Conservation (phyloP, 1,140 invertebrate species). For the Centruroides sculpturatus region DNA sequence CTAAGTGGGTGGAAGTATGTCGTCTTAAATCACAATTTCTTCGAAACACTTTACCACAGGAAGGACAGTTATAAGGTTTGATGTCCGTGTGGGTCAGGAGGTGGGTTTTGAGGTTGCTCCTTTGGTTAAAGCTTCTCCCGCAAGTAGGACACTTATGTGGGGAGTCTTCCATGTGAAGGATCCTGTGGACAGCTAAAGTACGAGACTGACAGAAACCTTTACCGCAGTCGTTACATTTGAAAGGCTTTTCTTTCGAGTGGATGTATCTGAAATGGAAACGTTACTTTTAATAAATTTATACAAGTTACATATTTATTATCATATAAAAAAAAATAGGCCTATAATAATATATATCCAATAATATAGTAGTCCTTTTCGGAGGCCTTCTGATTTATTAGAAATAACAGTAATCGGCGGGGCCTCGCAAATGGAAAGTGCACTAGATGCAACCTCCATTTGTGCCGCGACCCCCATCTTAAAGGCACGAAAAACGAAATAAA, state of each 20-base stretch:
- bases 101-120: slow-evolving; percentile 81
- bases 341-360: slow-evolving; percentile 28
- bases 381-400: too few relatives aligned
- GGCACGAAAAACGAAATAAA: too few relatives aligned
- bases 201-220: slow-evolving; percentile 94
- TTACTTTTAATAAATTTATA: neutral
- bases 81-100: slow-evolving; percentile 85
- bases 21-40: slow-evolving; percentile 31
- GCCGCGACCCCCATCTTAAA: too few relatives aligned
- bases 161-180: slow-evolving; percentile 76
- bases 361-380: too few relatives aligned
- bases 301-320: too few relatives aligned
- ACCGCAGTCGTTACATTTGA: slow-evolving; percentile 86
- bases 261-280: slow-evolving; percentile 59
- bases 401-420: too few relatives aligned
- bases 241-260: slow-evolving; percentile 94
- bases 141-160: slow-evolving; percentile 70
- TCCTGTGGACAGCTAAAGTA: slow-evolving; percentile 86
- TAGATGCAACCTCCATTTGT: too few relatives aligned
- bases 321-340: neutral
- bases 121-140: slow-evolving; percentile 67
- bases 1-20: slow-evolving; percentile 66
- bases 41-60: slow-evolving; percentile 27
- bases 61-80: slow-evolving; percentile 48
- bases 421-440: too few relatives aligned